A percentile compares a stretch with the other conserved stretches of the same genome.
phyloP scores from a whole-genome alignment of 2,888 invertebrate genomes.

The Epistrophe eligans region DNA sequence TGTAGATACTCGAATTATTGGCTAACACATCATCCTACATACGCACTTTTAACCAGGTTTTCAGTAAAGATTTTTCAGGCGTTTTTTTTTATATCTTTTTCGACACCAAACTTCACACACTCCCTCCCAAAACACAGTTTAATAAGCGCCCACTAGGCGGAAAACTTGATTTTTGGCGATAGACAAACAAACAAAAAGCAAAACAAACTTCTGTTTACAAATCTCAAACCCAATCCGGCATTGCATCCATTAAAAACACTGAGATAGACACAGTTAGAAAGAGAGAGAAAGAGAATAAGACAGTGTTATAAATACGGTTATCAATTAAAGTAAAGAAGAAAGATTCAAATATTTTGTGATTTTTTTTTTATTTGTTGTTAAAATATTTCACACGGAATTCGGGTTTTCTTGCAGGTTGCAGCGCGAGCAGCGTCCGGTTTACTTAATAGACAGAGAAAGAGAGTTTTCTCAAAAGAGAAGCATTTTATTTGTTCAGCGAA shows the following conservation, averaged over 20 bases:
- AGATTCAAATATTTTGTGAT: slow-evolving; percentile 31
- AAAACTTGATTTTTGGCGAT: slow-evolving; percentile 64
- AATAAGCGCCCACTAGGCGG: slow-evolving; percentile 33
- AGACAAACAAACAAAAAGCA: slow-evolving; percentile 49
- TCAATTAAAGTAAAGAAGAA: slow-evolving; percentile 47
- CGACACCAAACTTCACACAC: slow-evolving; percentile 36
- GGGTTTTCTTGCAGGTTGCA: slow-evolving; percentile 42
- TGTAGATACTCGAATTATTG: slow-evolving; percentile 7
- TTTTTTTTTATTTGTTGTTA: slow-evolving; percentile 33
- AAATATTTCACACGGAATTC: slow-evolving; percentile 65
- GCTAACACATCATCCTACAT: slow-evolving; percentile 52
- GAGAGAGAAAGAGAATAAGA: not conserved
- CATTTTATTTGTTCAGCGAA: slow-evolving; percentile 5
- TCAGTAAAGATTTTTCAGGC: not conserved
- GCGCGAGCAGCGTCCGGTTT: slow-evolving; percentile 46
- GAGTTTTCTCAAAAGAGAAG: slow-evolving; percentile 31
- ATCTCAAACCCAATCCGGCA: slow-evolving; percentile 49
- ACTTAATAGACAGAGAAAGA: slow-evolving; percentile 28
- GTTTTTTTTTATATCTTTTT: slow-evolving; percentile 30
- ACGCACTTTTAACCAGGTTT: slow-evolving; percentile 52
- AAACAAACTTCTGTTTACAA: slow-evolving; percentile 66
- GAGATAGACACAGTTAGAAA: not conserved
- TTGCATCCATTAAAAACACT: slow-evolving; percentile 42
- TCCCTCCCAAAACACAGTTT: slow-evolving; percentile 34
- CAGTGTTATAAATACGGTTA: slow-evolving; percentile 27